phyloP scores from a whole-genome alignment of 2,797 vertebrate species.

The Falco concolor region DNA sequence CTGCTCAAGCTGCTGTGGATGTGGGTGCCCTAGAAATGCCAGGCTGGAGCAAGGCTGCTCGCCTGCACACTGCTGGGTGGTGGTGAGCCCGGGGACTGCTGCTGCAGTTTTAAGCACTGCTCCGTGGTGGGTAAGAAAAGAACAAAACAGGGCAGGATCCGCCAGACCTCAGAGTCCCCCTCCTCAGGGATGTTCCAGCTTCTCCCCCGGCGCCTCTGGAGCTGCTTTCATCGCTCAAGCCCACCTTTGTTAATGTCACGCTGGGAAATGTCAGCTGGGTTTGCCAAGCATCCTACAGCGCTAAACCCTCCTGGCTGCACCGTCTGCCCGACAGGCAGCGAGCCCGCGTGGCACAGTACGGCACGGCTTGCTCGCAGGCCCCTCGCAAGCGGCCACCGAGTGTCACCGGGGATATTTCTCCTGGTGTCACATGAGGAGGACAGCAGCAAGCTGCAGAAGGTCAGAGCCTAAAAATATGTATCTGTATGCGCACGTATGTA shows the following conservation, averaged over 20 bases:
- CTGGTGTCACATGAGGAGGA: not conserved
- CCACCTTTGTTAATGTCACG: not conserved
- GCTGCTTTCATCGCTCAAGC: not conserved
- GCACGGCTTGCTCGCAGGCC: not conserved
- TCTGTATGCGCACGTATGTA: fast-evolving
- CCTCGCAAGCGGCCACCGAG: fast-evolving
- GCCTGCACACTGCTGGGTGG: fast-evolving
- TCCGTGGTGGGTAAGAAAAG: not conserved
- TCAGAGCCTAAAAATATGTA: not conserved
- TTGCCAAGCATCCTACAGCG: not conserved
- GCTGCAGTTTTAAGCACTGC: fast-evolving
- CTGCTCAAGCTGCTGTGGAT: not conserved
- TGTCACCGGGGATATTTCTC: not conserved
- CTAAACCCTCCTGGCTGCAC: not conserved
- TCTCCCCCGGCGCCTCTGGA: not conserved
- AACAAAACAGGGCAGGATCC: not conserved
- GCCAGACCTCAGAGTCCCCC: fast-evolving
- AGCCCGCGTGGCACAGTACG: fast-evolving
- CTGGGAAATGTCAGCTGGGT: not conserved
- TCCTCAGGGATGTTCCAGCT: not conserved
- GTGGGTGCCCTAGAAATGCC: not conserved
- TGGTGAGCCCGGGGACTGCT: not conserved
- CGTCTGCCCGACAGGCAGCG: not conserved
- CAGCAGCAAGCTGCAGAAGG: conserved; percentile 23
- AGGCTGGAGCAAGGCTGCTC: not conserved